A percentile compares a stretch with the other conserved stretches of the same genome.
Conservation (phyloP, 2,113 vertebrate species). For the Osmerus eperlanus region DNA sequence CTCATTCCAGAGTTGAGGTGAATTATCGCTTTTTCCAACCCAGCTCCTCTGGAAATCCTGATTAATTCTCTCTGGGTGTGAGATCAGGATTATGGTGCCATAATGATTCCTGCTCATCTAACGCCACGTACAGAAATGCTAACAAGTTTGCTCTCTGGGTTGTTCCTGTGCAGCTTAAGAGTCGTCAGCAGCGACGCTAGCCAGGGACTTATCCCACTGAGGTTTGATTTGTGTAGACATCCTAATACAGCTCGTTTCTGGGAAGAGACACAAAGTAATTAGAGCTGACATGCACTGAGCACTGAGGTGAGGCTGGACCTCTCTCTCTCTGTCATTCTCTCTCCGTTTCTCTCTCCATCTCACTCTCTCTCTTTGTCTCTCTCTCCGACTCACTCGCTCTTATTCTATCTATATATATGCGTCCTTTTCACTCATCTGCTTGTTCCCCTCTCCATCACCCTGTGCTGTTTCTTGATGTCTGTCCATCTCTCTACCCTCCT, state of each 20-base stretch:
- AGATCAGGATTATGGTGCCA: slow-evolving; percentile 23
- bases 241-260: slow-evolving; percentile 17
- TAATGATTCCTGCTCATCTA: slow-evolving; percentile 11
- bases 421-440: no score
- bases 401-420: neutral
- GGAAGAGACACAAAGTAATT: slow-evolving; percentile 25
- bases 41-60: slow-evolving; percentile 31
- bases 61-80: slow-evolving; percentile 27
- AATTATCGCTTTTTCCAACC: slow-evolving; percentile 17
- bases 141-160: slow-evolving; percentile 17
- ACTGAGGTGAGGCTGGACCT: slow-evolving; percentile 10
- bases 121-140: slow-evolving; percentile 10
- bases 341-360: neutral
- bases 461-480: no score
- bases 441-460: no score
- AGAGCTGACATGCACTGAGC: neutral
- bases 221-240: slow-evolving; percentile 27
- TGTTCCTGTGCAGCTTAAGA: slow-evolving; percentile 6
- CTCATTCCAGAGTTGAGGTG: slow-evolving; percentile 14
- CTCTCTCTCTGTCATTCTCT: neutral
- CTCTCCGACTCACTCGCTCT: neutral
- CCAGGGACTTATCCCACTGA: neutral
- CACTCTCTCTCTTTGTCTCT: neutral
- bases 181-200: neutral
- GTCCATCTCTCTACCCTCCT: neutral